These are phyloP conservation scores for Takifugu rubripes DNA, from an alignment of 2,797 vertebrate species.

Conservation along the genomic window DNA sequence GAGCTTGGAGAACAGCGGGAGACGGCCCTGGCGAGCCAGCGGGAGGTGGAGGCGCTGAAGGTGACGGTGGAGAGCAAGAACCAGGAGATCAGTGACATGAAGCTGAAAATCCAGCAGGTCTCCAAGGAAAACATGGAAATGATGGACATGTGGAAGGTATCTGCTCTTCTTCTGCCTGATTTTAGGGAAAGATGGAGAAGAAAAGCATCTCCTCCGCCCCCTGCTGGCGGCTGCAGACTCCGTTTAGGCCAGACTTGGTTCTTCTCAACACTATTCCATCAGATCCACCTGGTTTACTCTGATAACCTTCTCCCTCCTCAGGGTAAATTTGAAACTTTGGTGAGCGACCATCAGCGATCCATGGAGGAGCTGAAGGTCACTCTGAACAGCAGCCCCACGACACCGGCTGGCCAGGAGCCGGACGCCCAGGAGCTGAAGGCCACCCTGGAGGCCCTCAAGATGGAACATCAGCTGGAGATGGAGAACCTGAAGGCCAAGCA, in stretches of 20 bases:
- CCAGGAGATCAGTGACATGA: conserved; percentile 84
- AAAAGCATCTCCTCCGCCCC: not conserved
- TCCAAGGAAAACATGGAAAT: conserved; percentile 93
- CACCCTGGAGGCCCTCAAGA: conserved; percentile 84
- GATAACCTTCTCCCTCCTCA: conserved; percentile 19
- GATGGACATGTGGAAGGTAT: conserved; percentile 96
- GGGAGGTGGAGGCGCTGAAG: conserved; percentile 81
- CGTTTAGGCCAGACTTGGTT: not conserved
- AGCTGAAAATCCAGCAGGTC: conserved; percentile 87
- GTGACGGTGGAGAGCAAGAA: conserved; percentile 79
- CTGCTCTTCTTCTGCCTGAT: too few species aligned
- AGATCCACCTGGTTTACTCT: not conserved
- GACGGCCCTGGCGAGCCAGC: conserved; percentile 75
- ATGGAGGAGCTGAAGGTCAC: conserved; percentile 91
- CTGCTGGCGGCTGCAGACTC: not conserved
- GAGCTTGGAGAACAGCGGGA: conserved; percentile 83
- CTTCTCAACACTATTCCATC: not conserved
- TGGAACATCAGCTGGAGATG: conserved; percentile 86
- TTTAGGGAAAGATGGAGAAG: too few species aligned
- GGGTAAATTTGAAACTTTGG: conserved; percentile 87
- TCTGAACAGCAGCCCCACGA: conserved; percentile 61
- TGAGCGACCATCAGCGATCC: conserved; percentile 89
- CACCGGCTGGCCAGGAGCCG: conserved; percentile 77
- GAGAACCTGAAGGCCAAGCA: conserved; percentile 94
- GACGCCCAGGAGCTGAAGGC: conserved; percentile 86